A percentile compares a stretch with the other conserved stretches of the same genome.
phyloP scores from a whole-genome alignment of 1,140 invertebrate species.

The Tenebrio molitor region DNA sequence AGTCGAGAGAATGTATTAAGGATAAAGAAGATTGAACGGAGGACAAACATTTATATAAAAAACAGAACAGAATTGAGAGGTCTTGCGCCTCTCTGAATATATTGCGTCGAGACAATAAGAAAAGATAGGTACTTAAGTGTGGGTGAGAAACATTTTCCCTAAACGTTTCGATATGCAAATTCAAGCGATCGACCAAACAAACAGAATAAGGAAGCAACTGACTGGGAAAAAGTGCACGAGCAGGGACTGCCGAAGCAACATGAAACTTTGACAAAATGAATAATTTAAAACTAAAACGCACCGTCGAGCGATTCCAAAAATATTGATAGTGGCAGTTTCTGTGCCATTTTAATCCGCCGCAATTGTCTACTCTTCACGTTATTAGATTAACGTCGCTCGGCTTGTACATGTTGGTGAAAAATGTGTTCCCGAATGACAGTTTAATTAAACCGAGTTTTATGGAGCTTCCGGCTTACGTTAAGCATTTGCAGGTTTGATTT shows the following conservation, averaged over 20 bases:
- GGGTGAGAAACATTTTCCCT: slow-evolving; percentile 28
- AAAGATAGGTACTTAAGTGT: slow-evolving; percentile 18
- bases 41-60: slow-evolving; percentile 6
- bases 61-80: background rate
- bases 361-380: too few species aligned
- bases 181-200: slow-evolving; percentile 34
- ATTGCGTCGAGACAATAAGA: slow-evolving; percentile 23
- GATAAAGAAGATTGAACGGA: slow-evolving; percentile 13
- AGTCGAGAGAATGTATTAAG: slow-evolving; percentile 17
- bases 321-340: too few species aligned
- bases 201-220: slow-evolving; percentile 20
- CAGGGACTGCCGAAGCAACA: slow-evolving; percentile 2
- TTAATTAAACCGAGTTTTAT: background rate
- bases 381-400: background rate
- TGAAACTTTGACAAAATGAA: slow-evolving; percentile 21
- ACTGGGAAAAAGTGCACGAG: background rate
- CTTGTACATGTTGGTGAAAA: slow-evolving; percentile 5
- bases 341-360: too few species aligned
- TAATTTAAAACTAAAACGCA: slow-evolving; percentile 6
- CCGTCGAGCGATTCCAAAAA: background rate
- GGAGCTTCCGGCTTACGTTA: too few species aligned
- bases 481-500: background rate
- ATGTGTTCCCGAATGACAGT: background rate
- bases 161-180: slow-evolving; percentile 38
- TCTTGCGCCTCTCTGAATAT: slow-evolving; percentile 13